Evolutionary conservation across 2,113 vertebrate species (phyloP).

Genomic region (Penelope pileata): DNA sequence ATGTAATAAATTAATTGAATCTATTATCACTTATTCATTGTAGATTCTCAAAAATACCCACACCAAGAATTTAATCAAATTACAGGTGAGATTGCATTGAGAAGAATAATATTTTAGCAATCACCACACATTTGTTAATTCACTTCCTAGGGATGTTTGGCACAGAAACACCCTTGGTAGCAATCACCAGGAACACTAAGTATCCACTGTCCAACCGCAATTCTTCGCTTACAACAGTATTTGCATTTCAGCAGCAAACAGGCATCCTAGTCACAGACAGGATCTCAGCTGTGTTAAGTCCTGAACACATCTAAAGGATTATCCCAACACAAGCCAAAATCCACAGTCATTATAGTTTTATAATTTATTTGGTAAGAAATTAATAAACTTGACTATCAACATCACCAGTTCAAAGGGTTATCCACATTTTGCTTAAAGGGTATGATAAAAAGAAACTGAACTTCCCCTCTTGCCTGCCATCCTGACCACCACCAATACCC

Average conservation of each 20-base stretch:
- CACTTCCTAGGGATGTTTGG: neutral
- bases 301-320: neutral
- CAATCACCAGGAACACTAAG: neutral
- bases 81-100: neutral
- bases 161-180: neutral
- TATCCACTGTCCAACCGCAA: neutral
- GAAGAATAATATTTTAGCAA: neutral
- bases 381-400: neutral
- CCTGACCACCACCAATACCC: neutral
- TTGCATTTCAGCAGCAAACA: neutral
- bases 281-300: neutral
- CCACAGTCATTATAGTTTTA: neutral
- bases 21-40: neutral
- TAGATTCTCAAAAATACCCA: neutral
- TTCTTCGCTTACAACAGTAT: neutral
- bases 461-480: neutral
- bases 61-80: neutral
- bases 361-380: neutral
- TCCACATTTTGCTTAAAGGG: neutral
- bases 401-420: neutral
- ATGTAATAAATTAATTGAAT: conserved; percentile 48
- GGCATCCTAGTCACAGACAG: neutral
- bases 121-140: neutral
- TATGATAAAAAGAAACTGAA: neutral
- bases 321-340: neutral